Evolutionary conservation across 2,113 vertebrate genomes (phyloP), one percentile per base, ranked within the genome.

Genomic region (Collichthys lucidus): DNA sequence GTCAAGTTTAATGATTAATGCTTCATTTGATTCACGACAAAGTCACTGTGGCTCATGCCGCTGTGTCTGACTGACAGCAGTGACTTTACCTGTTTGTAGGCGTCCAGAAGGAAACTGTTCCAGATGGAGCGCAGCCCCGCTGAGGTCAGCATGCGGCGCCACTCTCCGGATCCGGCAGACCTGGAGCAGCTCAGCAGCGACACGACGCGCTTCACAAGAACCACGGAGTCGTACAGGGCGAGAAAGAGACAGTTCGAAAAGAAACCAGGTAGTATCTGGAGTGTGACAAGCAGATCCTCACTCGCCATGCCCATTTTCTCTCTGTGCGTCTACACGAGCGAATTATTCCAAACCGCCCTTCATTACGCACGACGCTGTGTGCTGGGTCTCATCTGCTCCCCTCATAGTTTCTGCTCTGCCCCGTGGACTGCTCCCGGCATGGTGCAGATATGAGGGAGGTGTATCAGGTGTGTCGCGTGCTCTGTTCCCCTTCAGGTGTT

Each of bases 171-270:
- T 22, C 96, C 94, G 74, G 95, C 95, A 87, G 95, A 94, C 31
- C 91, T 55, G 60, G 92, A 94, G 67, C 96, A 95, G 92, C 97
- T 97, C 85, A 99, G 94, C 55, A 97, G 95, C 35, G 96, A 94
- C 73, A 97, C 96, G 86, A 95, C 96, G 93, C 97, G 97, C 94
- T 97, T 98, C 89, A 98, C 88, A 65, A 99, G 95, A 86, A 98
- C 95, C 93, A 98, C 96, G 57, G 97, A 98, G 95, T 99, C 98
- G 89, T 99, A 99, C 24, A 98, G 96, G 46, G 97, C 98, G 72
- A 99, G 95, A 92, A 99, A 99, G 42, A 99, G 96, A 91, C 97
- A 99, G 93, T 98, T 99, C 84, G 98, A 99, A 92, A 99, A 98
- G 93, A 99, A 99, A 11, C 97, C 97, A 20, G 98, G 98, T 88